Base-by-base conservation (phyloP, 2,888 invertebrate species). In the Lucinisca nassula region DNA sequence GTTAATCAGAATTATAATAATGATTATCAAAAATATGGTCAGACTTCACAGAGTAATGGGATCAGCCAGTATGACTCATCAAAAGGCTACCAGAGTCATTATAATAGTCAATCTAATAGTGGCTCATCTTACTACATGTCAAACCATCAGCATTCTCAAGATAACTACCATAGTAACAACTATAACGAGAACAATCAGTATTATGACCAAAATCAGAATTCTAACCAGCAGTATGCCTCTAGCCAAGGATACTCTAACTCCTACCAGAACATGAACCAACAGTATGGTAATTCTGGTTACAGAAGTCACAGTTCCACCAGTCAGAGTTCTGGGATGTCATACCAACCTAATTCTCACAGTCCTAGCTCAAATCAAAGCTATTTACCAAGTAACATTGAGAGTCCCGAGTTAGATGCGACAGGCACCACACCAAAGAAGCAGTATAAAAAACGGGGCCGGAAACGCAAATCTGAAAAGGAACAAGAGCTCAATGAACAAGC, bases 381-480 rank as follows among this genome's bases (percentile, higher is more conserved):
- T 35, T 67, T 67, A 67, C 67, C 67, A 35, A 67, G 67, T 67
- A 67, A 67, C 24, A 24, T 67, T 21, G 67, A 67, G n/a, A 35
- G 35, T 17, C 30, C 67, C 37, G 89, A 87, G 3, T 83, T 85
- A 38, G 72, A 72, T 32, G 73, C 49, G 12, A 77, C 61, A 74
- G 87, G 74, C 27, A 55, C 70, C 2, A 67, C 77, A 1, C 76
- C 24, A 38, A 79, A 67, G 27, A 79, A 83, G 10, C 72, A 79
- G n/a, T 85, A 87, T 78, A 90, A 90, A 74, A 90, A 90, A 67
- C 77, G 90, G 21, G 90, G 90, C 0, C 84, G 90, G 21, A 90
- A 90, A 61, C 87, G 90, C 49, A 90, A 90, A 55, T 82, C 79
- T 17, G 90, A 90, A 32, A 90, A 90, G 74, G 90, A 90, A 37